Evolutionary conservation across 1,140 invertebrate genomes (phyloP).

Genomic region (Doryteuthis pealeii): DNA sequence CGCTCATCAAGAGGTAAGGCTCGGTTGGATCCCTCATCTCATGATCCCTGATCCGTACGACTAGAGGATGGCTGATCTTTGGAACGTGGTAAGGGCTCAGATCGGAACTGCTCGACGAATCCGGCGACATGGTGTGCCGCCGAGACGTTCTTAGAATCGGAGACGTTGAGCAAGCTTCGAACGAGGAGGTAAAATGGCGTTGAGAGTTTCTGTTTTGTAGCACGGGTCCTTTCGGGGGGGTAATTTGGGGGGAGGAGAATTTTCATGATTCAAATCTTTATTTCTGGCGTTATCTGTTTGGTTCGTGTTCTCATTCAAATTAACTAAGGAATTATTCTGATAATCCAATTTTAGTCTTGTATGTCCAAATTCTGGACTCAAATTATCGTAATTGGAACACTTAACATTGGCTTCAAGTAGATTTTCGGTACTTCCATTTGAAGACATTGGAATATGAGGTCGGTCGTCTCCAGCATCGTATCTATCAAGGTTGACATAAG

Average conservation of each 20-base stretch:
- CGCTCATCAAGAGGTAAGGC: constrained; percentile 46
- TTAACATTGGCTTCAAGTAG: constrained; percentile 11
- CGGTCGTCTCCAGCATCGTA: constrained; percentile 45
- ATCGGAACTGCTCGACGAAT: neutral
- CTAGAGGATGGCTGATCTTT: neutral
- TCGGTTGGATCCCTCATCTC: constrained; percentile 27
- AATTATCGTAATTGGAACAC: constrained; percentile 28
- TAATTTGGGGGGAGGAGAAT: constrained; percentile 44
- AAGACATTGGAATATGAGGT: constrained; percentile 36
- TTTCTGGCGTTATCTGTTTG: too few species aligned
- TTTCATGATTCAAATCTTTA: neutral
- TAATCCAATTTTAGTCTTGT: neutral
- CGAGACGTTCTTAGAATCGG: neutral
- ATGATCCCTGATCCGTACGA: constrained; percentile 9
- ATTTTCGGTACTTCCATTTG: constrained; percentile 14
- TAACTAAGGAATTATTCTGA: neutral
- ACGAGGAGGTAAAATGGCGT: neutral
- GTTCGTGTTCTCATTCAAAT: neutral
- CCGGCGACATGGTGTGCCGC: neutral
- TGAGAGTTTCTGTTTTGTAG: constrained; percentile 30
- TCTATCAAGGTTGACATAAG: constrained; percentile 52
- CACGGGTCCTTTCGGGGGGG: constrained; percentile 51
- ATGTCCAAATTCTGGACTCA: constrained; percentile 1
- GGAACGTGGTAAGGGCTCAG: neutral
- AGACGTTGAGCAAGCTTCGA: neutral